Base-by-base conservation (phyloP, 2,888 invertebrate genomes). In the Drosophila algonquin region DNA sequence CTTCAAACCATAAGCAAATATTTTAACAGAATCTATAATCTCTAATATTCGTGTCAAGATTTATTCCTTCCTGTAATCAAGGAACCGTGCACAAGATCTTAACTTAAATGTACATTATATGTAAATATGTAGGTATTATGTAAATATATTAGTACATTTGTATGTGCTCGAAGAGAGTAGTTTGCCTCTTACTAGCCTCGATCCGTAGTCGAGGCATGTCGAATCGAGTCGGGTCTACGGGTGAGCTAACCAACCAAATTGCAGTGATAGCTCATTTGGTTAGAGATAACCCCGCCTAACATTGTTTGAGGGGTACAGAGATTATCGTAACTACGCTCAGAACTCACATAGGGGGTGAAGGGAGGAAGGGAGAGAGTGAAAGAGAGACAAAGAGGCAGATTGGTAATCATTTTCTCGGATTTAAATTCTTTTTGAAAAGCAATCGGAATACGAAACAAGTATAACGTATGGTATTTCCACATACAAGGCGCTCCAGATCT, bases 211-310 rank as follows among this genome's bases (percentile, higher is more conserved):
- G 12, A 63, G 60, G 27, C 63, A n/a, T 21, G 60, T 55, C 40
- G 24, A 24, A 3, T 24, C 46, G n/a, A 63, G 60, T 45, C 63
- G 27, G 18, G 60, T 55, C 40, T 70, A 52, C 69, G 52, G 58
- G 58, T 47, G 51, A 72, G 72, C 68, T 71, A 48, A 40, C 40
- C n/a, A 40, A 40, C 62, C 50, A 40, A 61, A 52, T 40, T 51
- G 44, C 71, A 52, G 44, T 71, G 73, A 71, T 73, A 71, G 73
- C 53, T 63, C 50, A 73, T 45, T 53, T 35, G 45, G 51, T 9
- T 10, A 24, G 54, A 44, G 75, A 68, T 74, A 73, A 73, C 69
- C 75, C 10, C 45, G 46, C 14, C 18, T 12, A 70, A 62, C 35
- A 63, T 35, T 63, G 51, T 72, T 55, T 59, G 27, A 35, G 57